Evolutionary conservation across 2,888 invertebrate species (phyloP).

Genomic region (Tinea semifulvella): DNA sequence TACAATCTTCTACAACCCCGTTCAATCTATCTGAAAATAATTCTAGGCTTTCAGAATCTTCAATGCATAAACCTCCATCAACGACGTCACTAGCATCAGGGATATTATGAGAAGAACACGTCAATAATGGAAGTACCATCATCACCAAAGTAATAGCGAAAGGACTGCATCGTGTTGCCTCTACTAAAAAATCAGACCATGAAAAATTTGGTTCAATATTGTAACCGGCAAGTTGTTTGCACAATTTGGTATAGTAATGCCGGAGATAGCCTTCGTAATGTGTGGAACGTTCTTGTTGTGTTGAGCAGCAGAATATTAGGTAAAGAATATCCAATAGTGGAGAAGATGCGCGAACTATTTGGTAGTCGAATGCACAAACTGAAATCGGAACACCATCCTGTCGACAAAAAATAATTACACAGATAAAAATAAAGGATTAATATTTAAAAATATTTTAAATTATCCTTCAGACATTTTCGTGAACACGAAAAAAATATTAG

Average conservation of each 20-base stretch:
- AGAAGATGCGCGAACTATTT: slow-evolving; percentile 9
- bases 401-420: no score
- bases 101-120: slow-evolving; percentile 8
- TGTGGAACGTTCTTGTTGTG: not conserved
- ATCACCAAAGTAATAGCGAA: slow-evolving; percentile 3
- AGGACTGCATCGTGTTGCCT: not conserved
- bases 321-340: slow-evolving; percentile 5
- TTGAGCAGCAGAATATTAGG: slow-evolving; percentile 5
- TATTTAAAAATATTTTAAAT: no score
- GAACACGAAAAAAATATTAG: not conserved
- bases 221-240: not conserved
- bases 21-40: slow-evolving; percentile 11
- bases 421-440: no score
- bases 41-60: slow-evolving; percentile 1
- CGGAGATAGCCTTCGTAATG: not conserved
- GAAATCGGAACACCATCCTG: slow-evolving; percentile 7
- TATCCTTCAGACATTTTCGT: no score
- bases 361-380: slow-evolving; percentile 12
- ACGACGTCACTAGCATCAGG: slow-evolving; percentile 1
- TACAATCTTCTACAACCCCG: slow-evolving; percentile 12
- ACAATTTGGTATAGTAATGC: slow-evolving; percentile 4
- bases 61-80: not conserved
- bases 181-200: not conserved
- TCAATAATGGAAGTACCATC: slow-evolving; percentile 5
- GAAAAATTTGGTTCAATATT: not conserved